Percentiles rank a stretch among this genome's conserved stretches.
phyloP scores from a whole-genome alignment of 2,888 invertebrate genomes.

The Sphinx pinastri region DNA sequence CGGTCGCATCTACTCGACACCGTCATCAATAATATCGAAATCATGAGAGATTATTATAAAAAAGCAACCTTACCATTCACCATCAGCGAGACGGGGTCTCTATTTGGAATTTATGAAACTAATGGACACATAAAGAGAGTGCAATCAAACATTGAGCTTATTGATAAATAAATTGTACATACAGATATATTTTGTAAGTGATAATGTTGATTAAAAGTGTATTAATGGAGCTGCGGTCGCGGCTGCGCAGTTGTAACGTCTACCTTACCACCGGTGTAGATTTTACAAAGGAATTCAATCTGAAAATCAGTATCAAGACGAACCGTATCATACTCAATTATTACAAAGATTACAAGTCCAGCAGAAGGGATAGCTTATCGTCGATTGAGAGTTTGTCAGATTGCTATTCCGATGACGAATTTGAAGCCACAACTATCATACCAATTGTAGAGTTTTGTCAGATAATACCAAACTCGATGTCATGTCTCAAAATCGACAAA shows the following conservation, averaged over 20 bases:
- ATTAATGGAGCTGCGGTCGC: constrained; percentile 84
- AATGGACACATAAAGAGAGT: constrained; percentile 80
- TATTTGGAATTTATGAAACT: constrained; percentile 86
- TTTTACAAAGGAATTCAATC: constrained; percentile 70
- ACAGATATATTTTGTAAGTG: constrained; percentile 40
- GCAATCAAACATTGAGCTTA: constrained; percentile 59
- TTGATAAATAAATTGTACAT: constrained; percentile 60
- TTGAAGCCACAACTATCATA: constrained; percentile 61
- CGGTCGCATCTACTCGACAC: constrained; percentile 94
- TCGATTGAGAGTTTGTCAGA: constrained; percentile 79
- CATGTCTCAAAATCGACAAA: constrained; percentile 76
- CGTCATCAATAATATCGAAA: constrained; percentile 95
- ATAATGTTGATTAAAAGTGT: constrained; percentile 80
- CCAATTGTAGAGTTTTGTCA: constrained; percentile 71
- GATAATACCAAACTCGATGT: constrained; percentile 80
- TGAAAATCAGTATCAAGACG: constrained; percentile 76
- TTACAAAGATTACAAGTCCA: constrained; percentile 56
- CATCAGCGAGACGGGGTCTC: constrained; percentile 89
- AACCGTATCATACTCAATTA: constrained; percentile 75
- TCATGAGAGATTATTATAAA: constrained; percentile 92
- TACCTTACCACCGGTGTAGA: constrained; percentile 79
- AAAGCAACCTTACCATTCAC: constrained; percentile 92
- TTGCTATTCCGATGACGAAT: constrained; percentile 72
- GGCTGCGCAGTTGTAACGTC: constrained; percentile 85
- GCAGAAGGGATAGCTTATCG: constrained; percentile 70